Percentiles rank a stretch among this genome's conserved stretches.
These are phyloP conservation scores for Galbula dea DNA, from an alignment of 2,113 vertebrate species.

Conservation along the genomic window DNA sequence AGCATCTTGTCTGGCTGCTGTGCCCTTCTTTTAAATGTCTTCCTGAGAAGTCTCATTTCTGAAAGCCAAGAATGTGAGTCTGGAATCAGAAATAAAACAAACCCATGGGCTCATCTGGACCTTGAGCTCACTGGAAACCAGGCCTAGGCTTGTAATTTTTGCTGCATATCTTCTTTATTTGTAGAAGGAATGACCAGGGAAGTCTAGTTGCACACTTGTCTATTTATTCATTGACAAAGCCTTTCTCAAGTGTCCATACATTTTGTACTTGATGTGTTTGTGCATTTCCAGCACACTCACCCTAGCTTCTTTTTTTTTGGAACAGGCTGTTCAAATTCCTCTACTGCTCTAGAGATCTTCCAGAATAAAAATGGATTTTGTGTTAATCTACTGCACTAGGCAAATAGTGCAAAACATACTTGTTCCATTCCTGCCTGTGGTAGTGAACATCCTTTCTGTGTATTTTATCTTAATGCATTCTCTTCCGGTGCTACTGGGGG, in stretches of 20 bases:
- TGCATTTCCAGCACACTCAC: not conserved
- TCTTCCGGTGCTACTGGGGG: not conserved
- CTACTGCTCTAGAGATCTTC: not conserved
- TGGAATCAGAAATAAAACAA: conserved; percentile 14
- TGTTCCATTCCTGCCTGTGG: not conserved
- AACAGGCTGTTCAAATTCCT: not conserved
- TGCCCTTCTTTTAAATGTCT: not conserved
- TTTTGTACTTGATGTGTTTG: not conserved
- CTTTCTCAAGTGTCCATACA: not conserved
- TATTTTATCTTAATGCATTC: not conserved
- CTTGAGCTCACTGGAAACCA: not conserved
- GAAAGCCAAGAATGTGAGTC: not conserved
- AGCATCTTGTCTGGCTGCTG: not conserved
- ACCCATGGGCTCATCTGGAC: not conserved
- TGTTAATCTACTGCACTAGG: not conserved
- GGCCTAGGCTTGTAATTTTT: not conserved
- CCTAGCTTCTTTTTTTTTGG: not conserved
- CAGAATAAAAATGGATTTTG: not conserved
- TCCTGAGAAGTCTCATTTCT: not conserved
- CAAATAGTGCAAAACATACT: not conserved
- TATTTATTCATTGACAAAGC: not conserved
- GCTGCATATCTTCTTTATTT: not conserved
- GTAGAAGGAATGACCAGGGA: not conserved
- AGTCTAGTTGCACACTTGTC: not conserved
- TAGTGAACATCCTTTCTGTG: not conserved